Base-by-base conservation (phyloP, 2,888 invertebrate species). In the Meteorus colon region DNA sequence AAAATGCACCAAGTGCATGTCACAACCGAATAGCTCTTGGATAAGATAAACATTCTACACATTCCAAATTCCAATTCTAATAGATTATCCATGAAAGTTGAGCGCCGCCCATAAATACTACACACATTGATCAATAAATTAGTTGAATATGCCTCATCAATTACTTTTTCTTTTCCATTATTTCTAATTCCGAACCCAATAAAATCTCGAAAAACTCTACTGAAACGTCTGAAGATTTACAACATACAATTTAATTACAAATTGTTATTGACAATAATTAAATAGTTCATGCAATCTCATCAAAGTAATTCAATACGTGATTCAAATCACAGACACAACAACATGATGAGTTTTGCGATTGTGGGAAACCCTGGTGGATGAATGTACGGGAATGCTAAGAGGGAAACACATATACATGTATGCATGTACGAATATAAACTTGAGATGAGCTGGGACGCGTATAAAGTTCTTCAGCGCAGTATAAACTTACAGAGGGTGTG, bases 401-500 rank as follows among this genome's bases (percentile, higher is more conserved):
- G 55, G 19, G 19, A 55, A 55, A 45, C 45, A 45, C 16, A 45
- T 45, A 45, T 45, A 16, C 16, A 45, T 14, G 0, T n/a, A n/a
- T 48, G 8, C n/a, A 55, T 19, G n/a, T 19, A 55, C 10, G n/a
- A n/a, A 55, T 55, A 55, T 6, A 55, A 55, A 55, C 55, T 19
- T 55, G n/a, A 55, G 55, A 55, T 55, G 55, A 19, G 19, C n/a
- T 19, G 55, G n/a, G 19, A 55, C 19, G 19, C 19, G 55, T 55
- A 55, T 55, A 55, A n/a, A 55, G 19, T 55, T 55, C n/a, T 10
- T 55, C 19, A 55, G 10, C n/a, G 19, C 55, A 8, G 19, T 55
- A 55, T 55, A 19, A 19, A 55, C 55, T 55, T 55, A 55, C 55
- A 55, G 19, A 55, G 55, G 55, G 19, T 55, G 55, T 19, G 55